Evolutionary conservation across 1,140 invertebrate species (phyloP).

Genomic region (Delia radicum): DNA sequence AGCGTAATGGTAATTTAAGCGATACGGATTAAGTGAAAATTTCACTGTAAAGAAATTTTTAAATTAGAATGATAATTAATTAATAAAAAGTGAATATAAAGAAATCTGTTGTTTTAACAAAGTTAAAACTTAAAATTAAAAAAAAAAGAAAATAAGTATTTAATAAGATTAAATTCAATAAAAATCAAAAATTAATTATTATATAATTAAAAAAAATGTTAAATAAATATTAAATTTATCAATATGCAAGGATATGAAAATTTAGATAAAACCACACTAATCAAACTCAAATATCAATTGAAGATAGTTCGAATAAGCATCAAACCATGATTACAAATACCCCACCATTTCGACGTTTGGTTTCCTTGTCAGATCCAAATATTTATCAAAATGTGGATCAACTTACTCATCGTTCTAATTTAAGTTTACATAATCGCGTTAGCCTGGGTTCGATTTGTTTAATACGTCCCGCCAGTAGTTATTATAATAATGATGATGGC

Average conservation of each 20-base stretch:
- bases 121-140: neutral
- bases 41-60: neutral
- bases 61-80: too few species aligned
- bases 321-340: neutral
- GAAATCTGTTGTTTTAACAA: neutral
- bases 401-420: neutral
- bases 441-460: slow-evolving; percentile 24
- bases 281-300: neutral
- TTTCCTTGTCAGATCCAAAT: neutral
- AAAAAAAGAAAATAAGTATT: neutral
- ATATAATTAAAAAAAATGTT: neutral
- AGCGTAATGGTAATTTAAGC: neutral
- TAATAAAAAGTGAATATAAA: neutral
- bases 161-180: neutral
- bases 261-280: neutral
- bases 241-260: neutral
- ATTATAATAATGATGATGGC: neutral
- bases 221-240: neutral
- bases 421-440: slow-evolving; percentile 21
- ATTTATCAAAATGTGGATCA: neutral
- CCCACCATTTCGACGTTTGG: neutral
- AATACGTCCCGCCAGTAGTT: neutral
- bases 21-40: neutral
- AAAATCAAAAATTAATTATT: neutral
- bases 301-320: neutral